phyloP scores from a whole-genome alignment of 2,113 vertebrate species.

The Cryptotis parvus region DNA sequence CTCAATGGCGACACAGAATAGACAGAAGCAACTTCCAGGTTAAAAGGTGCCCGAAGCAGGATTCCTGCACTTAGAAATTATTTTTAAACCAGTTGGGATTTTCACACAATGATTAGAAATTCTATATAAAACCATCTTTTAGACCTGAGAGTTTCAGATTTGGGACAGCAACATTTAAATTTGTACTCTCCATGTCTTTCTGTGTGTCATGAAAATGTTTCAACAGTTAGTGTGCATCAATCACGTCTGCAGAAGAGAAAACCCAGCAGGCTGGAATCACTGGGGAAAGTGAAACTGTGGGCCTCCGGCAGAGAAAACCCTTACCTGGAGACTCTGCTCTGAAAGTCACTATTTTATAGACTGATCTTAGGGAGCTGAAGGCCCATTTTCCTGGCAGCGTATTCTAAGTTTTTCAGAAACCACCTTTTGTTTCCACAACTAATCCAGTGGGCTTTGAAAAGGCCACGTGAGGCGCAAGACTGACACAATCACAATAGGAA shows the following conservation, averaged over 20 bases:
- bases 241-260: slow-evolving; percentile 58
- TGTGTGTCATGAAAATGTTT: slow-evolving; percentile 34
- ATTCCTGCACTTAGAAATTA: slow-evolving; percentile 32
- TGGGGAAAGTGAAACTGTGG: slow-evolving; percentile 60
- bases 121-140: slow-evolving; percentile 44
- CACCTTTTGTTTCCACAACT: slow-evolving; percentile 48
- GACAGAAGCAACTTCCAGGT: not conserved
- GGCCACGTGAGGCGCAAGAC: slow-evolving; percentile 65
- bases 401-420: slow-evolving; percentile 68
- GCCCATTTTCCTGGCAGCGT: slow-evolving; percentile 52
- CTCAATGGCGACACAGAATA: not conserved
- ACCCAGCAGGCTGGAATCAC: slow-evolving; percentile 64
- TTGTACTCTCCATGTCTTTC: not conserved
- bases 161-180: slow-evolving; percentile 25
- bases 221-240: not conserved
- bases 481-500: slow-evolving; percentile 61
- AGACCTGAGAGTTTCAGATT: slow-evolving; percentile 57
- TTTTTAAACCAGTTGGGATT: slow-evolving; percentile 47
- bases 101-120: slow-evolving; percentile 33
- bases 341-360: slow-evolving; percentile 67
- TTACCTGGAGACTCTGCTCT: slow-evolving; percentile 61
- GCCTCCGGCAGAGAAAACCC: slow-evolving; percentile 55
- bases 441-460: slow-evolving; percentile 67
- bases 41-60: not conserved
- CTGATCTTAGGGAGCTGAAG: slow-evolving; percentile 68